These are phyloP conservation scores for Andrena chrysosceles DNA, from an alignment of 2,888 invertebrate genomes.

Conservation along the genomic window DNA sequence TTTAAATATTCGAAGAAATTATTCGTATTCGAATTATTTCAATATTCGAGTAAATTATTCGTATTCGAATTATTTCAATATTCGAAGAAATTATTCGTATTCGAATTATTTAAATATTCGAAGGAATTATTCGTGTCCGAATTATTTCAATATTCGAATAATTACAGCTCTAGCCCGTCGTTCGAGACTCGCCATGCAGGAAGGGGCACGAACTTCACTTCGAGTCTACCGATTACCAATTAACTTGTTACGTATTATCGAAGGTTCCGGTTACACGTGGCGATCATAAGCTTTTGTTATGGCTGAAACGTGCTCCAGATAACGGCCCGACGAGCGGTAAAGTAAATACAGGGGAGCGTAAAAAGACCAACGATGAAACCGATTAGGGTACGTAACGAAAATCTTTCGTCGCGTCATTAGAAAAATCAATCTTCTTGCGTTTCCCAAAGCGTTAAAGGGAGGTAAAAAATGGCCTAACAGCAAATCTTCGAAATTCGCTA, in stretches of 20 bases:
- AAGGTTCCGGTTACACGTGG: conserved; percentile 26
- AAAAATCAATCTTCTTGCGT: conserved; percentile 13
- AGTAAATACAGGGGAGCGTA: conserved; percentile 30
- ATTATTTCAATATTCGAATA: no score
- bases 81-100: no score
- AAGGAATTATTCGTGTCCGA: no score
- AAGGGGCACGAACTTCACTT: conserved; percentile 65
- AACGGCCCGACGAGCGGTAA: conserved; percentile 41
- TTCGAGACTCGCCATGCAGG: conserved; percentile 37
- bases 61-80: no score
- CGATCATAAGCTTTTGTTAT: conserved; percentile 47
- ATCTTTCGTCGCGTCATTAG: no score
- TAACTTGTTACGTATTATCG: conserved; percentile 31
- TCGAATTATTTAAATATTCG: no score
- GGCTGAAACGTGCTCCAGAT: conserved; percentile 44
- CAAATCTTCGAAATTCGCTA: conserved; percentile 59
- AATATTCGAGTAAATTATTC: no score
- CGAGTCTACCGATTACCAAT: conserved; percentile 35
- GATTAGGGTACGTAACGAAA: no score
- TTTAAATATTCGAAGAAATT: no score
- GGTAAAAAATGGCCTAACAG: conserved; percentile 57
- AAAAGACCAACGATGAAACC: background rate
- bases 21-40: no score
- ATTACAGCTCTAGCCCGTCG: background rate
- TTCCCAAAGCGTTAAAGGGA: conserved; percentile 10